Evolutionary conservation across 2,888 invertebrate genomes (phyloP).

Genomic region (Polydrusus tereticollis): DNA sequence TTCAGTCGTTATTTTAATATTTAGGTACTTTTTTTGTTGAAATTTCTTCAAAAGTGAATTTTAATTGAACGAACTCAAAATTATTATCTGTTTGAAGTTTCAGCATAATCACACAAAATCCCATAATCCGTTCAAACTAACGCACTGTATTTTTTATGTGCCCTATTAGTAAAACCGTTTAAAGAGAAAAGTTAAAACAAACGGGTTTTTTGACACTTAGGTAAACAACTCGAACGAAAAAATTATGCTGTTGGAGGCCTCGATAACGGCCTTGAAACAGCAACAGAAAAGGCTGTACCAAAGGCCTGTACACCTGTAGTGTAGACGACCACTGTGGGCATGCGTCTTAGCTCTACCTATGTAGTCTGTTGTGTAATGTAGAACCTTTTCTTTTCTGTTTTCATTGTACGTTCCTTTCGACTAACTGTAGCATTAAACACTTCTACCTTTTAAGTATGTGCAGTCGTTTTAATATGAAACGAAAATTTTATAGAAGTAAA

Average conservation of each 20-base stretch:
- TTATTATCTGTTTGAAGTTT: too few species aligned
- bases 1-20: too few species aligned
- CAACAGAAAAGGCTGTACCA: conserved; percentile 58
- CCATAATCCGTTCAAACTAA: too few species aligned
- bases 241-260: conserved; percentile 58
- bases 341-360: conserved; percentile 8
- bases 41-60: too few species aligned
- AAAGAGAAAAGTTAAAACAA: too few species aligned
- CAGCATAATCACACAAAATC: too few species aligned
- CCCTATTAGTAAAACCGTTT: neutral
- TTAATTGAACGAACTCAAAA: too few species aligned
- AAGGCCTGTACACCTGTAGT: conserved; percentile 51
- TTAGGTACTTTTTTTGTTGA: too few species aligned
- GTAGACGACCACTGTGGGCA: conserved; percentile 24
- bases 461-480: too few species aligned
- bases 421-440: neutral
- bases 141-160: neutral
- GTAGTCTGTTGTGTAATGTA: conserved; percentile 26
- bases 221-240: conserved; percentile 57
- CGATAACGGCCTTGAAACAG: conserved; percentile 58
- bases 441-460: too few species aligned
- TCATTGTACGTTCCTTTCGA: neutral
- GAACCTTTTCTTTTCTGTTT: conserved; percentile 9
- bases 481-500: too few species aligned
- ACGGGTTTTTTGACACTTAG: conserved; percentile 42